Conservation (phyloP, 2,797 vertebrate genomes). For the Percopsis omiscomaycus region DNA sequence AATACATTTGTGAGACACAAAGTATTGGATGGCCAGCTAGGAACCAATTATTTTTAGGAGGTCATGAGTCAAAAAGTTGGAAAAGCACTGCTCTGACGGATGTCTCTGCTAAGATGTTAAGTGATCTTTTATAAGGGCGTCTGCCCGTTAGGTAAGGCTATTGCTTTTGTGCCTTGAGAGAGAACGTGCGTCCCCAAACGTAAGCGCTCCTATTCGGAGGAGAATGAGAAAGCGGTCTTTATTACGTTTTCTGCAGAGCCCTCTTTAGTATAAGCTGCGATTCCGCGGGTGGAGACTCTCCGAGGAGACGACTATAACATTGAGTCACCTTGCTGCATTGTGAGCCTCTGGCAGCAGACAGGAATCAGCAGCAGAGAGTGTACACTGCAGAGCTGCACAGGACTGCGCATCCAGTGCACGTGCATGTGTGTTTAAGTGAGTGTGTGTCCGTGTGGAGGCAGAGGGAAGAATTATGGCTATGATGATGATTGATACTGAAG, state of each 20-base stretch:
- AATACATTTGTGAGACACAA: too few species aligned
- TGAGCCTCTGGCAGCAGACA: slow-evolving; percentile 71
- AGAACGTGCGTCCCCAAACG: neutral
- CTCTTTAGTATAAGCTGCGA: slow-evolving; percentile 55
- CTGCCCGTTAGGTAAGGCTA: slow-evolving; percentile 30
- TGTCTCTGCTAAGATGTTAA: slow-evolving; percentile 22
- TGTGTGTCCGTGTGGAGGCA: slow-evolving; percentile 20
- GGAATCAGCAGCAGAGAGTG: slow-evolving; percentile 68
- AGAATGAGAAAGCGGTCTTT: slow-evolving; percentile 31
- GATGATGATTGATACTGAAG: slow-evolving; percentile 60
- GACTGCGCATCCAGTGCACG: neutral
- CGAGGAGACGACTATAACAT: slow-evolving; percentile 73
- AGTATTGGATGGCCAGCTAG: too few species aligned
- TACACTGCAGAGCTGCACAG: slow-evolving; percentile 3
- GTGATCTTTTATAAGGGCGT: slow-evolving; percentile 41
- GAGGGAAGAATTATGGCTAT: neutral
- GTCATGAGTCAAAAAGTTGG: neutral
- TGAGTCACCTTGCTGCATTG: slow-evolving; percentile 84
- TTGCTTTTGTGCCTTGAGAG: slow-evolving; percentile 7
- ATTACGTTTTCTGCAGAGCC: slow-evolving; percentile 57
- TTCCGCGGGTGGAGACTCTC: slow-evolving; percentile 69
- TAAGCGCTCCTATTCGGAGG: slow-evolving; percentile 26
- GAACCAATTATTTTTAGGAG: neutral
- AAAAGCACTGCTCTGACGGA: neutral
- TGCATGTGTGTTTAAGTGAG: slow-evolving; percentile 12